Evolutionary conservation across 2,888 invertebrate genomes (phyloP).

Genomic region (Choristoneura rosaceana): DNA sequence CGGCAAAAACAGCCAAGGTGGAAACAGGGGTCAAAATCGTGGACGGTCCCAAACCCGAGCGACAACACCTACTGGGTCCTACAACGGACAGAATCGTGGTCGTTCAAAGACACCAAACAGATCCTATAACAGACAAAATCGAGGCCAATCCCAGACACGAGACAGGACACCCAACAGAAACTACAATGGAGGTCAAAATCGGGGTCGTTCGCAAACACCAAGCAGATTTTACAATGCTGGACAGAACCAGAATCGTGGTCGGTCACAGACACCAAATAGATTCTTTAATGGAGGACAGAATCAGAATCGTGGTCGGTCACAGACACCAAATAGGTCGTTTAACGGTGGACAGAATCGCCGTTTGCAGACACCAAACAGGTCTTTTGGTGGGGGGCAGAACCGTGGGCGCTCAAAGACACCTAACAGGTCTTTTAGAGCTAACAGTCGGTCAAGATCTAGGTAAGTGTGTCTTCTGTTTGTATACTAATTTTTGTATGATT

Average conservation of each 20-base stretch:
- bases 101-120: background rate
- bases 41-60: background rate
- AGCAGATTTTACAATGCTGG: slow-evolving; percentile 3
- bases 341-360: background rate
- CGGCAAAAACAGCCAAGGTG: slow-evolving; percentile 13
- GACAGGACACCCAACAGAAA: slow-evolving; percentile 1
- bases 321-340: background rate
- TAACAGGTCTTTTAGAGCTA: background rate
- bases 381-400: background rate
- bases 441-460: slow-evolving; percentile 14
- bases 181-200: slow-evolving; percentile 5
- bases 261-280: background rate
- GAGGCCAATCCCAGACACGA: background rate
- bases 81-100: background rate
- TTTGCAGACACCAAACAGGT: slow-evolving; percentile 5
- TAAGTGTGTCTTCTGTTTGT: background rate
- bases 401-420: background rate
- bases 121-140: background rate
- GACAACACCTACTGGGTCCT: background rate
- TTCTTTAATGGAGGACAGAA: slow-evolving; percentile 3
- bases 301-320: background rate
- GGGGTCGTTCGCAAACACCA: slow-evolving; percentile 21
- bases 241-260: slow-evolving; percentile 14
- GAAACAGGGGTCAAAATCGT: slow-evolving; percentile 2
- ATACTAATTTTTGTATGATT: background rate